Base-by-base conservation (phyloP, 2,888 invertebrate species). In the Dione vanillae region DNA sequence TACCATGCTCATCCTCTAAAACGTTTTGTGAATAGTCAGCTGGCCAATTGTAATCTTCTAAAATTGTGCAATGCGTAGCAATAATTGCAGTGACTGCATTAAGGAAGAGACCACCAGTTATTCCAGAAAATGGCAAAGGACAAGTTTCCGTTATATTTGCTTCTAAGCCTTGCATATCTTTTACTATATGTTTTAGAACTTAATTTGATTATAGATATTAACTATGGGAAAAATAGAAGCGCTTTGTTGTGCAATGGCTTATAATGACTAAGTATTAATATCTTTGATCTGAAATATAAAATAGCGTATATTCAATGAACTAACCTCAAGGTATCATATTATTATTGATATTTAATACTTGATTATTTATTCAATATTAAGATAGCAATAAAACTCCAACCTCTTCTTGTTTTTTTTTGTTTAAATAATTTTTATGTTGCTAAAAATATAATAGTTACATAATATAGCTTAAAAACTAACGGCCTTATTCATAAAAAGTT, bases 21-120 rank as follows among this genome's bases (percentile, higher is more conserved):
- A 86, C 76, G 47, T 83, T 75, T 9, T 77, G 75, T 14, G 82
- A 74, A 16, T 71, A 76, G 77, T 95, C 95, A 19, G 80, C 76
- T 0, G 95, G 95, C 90, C 95, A 95, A 19, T 83, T 80, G 8
- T 82, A 82, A 27, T 88, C 84, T 20, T 88, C 85, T 45, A 87
- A 86, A 20, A 95, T 81, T 2, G 89, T 82, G 78, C 95, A 95
- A 79, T 94, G 95, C 0, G 95, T 91, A 9, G 90, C 82, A 62
- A 95, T 82, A 40, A 96, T 78, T 0, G 94, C 88, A 70, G 94
- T 94, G 14, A 96, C 79, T 14, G 96, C 85, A 27, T 94, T 89
- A 0, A 94, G 83, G 78, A 96, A 95, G 14, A 95, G 54, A 20
- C 77, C 74, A 1, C 86, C 86, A 10, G 82, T 80, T 27, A 78